These are phyloP conservation scores for Drosophila erecta DNA, from an alignment of 1,140 invertebrate species.

Conservation along the genomic window DNA sequence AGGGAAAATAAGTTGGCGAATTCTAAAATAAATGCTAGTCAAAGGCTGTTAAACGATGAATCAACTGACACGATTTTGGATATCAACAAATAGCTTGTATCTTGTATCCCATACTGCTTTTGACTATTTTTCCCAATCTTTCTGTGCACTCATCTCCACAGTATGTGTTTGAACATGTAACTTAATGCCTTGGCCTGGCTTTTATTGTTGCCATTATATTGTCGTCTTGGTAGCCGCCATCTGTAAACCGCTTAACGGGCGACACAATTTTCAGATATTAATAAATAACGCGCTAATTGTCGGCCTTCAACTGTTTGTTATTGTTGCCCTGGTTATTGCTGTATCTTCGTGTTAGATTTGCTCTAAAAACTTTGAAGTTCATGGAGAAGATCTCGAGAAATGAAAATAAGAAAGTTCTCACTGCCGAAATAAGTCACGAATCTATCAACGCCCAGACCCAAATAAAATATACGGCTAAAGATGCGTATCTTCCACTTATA, in stretches of 20 bases:
- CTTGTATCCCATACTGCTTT: not conserved
- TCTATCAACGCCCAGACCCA: not conserved
- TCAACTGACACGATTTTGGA: not conserved
- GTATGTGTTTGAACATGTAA: slow-evolving; percentile 26
- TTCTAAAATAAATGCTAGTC: no score
- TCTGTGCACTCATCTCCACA: not conserved
- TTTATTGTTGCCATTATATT: slow-evolving; percentile 29
- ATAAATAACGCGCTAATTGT: slow-evolving; percentile 50
- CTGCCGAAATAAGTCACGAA: slow-evolving; percentile 3
- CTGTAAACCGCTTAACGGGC: slow-evolving; percentile 60
- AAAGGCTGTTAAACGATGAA: no score
- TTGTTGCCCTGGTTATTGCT: slow-evolving; percentile 6
- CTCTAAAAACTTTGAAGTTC: slow-evolving; percentile 49
- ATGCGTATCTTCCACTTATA: not conserved
- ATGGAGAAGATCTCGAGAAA: slow-evolving; percentile 1
- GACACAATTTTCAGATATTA: slow-evolving; percentile 53
- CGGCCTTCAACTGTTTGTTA: slow-evolving; percentile 46
- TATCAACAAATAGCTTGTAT: no score
- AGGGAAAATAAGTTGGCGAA: not conserved
- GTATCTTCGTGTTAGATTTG: slow-evolving; percentile 44
- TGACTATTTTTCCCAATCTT: not conserved
- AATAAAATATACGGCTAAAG: not conserved
- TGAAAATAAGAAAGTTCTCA: slow-evolving; percentile 51
- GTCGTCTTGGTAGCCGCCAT: slow-evolving; percentile 38
- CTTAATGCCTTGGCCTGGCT: slow-evolving; percentile 39